These are phyloP conservation scores for Oryzias dopingdopingensis DNA, from an alignment of 2,797 vertebrate species.

Conservation along the genomic window DNA sequence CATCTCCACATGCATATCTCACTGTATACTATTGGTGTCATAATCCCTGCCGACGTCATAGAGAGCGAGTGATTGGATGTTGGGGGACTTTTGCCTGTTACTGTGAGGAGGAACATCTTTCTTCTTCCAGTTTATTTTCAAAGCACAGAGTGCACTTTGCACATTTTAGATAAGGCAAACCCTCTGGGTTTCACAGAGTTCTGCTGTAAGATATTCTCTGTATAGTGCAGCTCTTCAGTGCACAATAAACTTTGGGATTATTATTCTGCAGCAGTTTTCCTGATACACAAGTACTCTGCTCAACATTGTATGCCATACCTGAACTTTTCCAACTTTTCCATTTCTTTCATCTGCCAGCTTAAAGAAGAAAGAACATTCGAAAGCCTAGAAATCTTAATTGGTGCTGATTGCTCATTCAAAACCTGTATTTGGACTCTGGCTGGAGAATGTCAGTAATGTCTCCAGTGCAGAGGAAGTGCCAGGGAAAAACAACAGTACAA, in stretches of 20 bases:
- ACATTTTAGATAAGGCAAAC: slow-evolving; percentile 42
- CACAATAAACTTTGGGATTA: slow-evolving; percentile 39
- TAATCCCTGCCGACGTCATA: slow-evolving; percentile 53
- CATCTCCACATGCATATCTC: slow-evolving; percentile 33
- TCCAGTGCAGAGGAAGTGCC: too few relatives aligned
- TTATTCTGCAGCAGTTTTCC: slow-evolving; percentile 20
- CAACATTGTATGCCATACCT: slow-evolving; percentile 13
- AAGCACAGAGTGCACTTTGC: slow-evolving; percentile 39
- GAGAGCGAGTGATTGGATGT: slow-evolving; percentile 54
- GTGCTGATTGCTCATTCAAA: too few relatives aligned
- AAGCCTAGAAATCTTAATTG: too few relatives aligned
- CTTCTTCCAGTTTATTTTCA: slow-evolving; percentile 42
- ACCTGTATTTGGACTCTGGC: too few relatives aligned
- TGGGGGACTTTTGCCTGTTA: slow-evolving; percentile 46
- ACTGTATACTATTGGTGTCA: slow-evolving; percentile 40
- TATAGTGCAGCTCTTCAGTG: slow-evolving; percentile 25
- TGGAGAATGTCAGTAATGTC: too few relatives aligned
- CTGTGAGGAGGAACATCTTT: slow-evolving; percentile 29
- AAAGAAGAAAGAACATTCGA: too few relatives aligned
- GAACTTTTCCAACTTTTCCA: slow-evolving; percentile 6
- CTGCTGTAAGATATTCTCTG: slow-evolving; percentile 40
- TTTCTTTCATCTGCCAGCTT: too few relatives aligned
- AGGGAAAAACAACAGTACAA: too few relatives aligned
- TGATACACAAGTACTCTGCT: slow-evolving; percentile 2
- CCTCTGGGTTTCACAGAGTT: slow-evolving; percentile 30